Conservation (phyloP, 2,113 vertebrate genomes). For the Mastomys coucha region DNA sequence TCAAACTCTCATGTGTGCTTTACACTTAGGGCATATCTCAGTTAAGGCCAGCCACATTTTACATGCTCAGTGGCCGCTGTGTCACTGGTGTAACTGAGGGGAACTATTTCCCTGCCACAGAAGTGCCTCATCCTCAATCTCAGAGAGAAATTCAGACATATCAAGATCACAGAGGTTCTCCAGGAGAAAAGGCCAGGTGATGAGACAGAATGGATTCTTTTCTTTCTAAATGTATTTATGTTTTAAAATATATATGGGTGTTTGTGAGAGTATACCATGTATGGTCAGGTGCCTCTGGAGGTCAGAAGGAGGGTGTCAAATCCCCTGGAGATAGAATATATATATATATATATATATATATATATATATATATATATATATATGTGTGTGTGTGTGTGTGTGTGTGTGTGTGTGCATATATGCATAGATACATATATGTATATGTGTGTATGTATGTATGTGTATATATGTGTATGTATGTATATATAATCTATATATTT, state of each 20-base stretch:
- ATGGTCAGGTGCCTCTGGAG: background rate
- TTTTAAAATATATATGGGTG: background rate
- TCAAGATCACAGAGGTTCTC: background rate
- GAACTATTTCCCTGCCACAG: background rate
- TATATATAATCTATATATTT: background rate
- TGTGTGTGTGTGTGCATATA: too few species aligned
- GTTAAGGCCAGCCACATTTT: background rate
- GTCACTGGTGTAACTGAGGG: background rate
- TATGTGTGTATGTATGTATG: background rate
- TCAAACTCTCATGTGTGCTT: background rate
- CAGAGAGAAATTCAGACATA: background rate
- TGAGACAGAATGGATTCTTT: background rate
- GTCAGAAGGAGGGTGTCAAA: background rate
- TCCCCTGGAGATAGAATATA: too few species aligned
- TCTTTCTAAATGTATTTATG: background rate
- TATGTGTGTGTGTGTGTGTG: too few species aligned
- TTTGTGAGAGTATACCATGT: too few species aligned
- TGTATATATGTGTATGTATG: too few species aligned
- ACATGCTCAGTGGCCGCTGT: accelerated
- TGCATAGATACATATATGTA: too few species aligned
- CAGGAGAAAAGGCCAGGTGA: background rate
- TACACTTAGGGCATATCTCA: background rate
- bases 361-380: too few species aligned
- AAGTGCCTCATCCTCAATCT: background rate
- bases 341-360: too few species aligned